Conservation (phyloP, 2,113 vertebrate genomes). For the Solea solea region DNA sequence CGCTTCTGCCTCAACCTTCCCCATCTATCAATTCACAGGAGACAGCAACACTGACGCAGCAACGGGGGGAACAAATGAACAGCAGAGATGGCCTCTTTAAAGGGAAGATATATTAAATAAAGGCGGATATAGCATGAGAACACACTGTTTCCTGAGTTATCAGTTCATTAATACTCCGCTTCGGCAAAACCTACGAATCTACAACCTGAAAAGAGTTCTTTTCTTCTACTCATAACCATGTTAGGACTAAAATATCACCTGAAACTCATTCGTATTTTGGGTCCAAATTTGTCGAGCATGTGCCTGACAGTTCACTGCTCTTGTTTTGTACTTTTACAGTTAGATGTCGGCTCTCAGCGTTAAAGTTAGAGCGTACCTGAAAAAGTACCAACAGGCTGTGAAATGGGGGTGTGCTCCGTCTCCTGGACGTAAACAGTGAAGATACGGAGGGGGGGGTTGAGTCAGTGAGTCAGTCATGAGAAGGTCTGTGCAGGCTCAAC, state of each 20-base stretch:
- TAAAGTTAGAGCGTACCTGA: constrained; percentile 20
- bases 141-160: constrained; percentile 41
- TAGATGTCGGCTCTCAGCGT: constrained; percentile 3
- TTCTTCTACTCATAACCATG: too few relatives aligned
- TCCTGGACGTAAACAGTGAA: constrained; percentile 19
- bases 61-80: not conserved
- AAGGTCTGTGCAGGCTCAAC: constrained; percentile 31
- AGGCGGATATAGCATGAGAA: not conserved
- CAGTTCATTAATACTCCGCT: constrained; percentile 8
- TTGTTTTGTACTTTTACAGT: constrained; percentile 25
- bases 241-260: not conserved
- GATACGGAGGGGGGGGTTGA: not conserved
- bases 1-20: constrained; percentile 4
- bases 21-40: constrained; percentile 25
- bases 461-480: constrained; percentile 1
- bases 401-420: not conserved
- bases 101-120: constrained; percentile 30
- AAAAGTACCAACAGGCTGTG: constrained; percentile 17
- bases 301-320: constrained; percentile 5
- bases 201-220: constrained; percentile 1
- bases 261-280: constrained; percentile 11
- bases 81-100: constrained; percentile 15
- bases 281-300: not conserved
- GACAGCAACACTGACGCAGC: not conserved
- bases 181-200: not conserved